Base-by-base conservation (phyloP, 2,888 invertebrate species). In the Polyploca ridens region DNA sequence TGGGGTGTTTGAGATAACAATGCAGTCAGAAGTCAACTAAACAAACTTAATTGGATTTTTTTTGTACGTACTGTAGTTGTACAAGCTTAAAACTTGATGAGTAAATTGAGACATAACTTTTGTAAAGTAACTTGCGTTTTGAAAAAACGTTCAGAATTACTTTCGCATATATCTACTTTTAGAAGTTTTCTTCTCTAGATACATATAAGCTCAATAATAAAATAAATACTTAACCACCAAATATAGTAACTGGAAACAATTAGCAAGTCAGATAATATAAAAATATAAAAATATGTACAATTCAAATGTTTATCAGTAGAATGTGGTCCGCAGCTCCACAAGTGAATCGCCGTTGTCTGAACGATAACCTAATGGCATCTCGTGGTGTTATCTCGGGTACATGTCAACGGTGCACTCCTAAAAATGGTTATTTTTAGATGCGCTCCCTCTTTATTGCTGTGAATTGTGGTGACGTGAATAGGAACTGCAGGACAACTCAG, bases 1-100 rank as follows among this genome's bases (percentile, higher is more conserved):
- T 69, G 77, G 81, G 79, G 82, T 81, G 84, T 78, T 76, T 75
- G 72, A 73, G 75, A 82, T 79, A 82, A 73, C 74, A 75, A 79
- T 74, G 81, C 65, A 19, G n/a, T 81, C 79, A 73, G 81, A 76
- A 79, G 80, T 79, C 78, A 81, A 79, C 54, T 16, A 54, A 54
- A 54, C 54, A 10, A 19, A 10, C 19, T 46, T n/a, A 46, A 46
- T 46, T 46, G n/a, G 3, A n/a, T n/a, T 46, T 46, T 46, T n/a
- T 10, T 5, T 5, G 2, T 27, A 27, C 2, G 1, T 27, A 27
- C 27, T 27, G 2, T 2, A 27, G 27, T 27, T 27, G 27, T 27
- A 27, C 27, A 27, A 27, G 27, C 27, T 27, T 27, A 1, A 27
- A 27, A 27, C 27, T 1, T 27, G 27, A 27, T 27, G 27, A 27